Base-by-base conservation (phyloP, 2,113 vertebrate species). In the Manacus vitellinus region DNA sequence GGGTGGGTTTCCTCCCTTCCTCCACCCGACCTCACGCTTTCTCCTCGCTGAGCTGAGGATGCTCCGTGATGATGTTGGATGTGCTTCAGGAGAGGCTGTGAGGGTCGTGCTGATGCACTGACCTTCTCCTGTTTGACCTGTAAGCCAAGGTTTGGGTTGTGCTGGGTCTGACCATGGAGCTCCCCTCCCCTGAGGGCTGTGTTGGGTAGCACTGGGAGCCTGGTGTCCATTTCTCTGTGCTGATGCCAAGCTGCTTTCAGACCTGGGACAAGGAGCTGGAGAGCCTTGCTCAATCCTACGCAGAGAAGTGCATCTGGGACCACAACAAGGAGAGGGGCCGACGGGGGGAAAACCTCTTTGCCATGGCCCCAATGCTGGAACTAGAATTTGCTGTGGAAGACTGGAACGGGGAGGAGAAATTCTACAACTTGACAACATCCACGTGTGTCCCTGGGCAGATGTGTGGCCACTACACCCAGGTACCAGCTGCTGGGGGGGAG, bases 401-500 rank as follows among this genome's bases (percentile, higher is more conserved):
- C 74, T 98, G 98, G 98, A 72, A 98, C 0, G 85, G 67, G 1
- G 98, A 98, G 83, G 88, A 94, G 8, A 86, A 96, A 13, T 96
- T 96, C 89, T 98, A 98, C 96, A 98, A 98, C 92, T 76, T 98
- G 54, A 96, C 97, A 7, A 84, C 97, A 1, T 66, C 85, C 56
- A n/a, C 37, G 1, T 98, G 98, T 59, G 35, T 85, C 10, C 54
- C 88, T 0, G 97, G 97, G 30, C 91, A 98, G 94, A 97, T 98
- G 98, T 98, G 98, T 44, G 98, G 98, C 85, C 98, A 98, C 95
- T 98, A 98, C 91, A 98, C 98, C 11, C 98, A 98, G 98, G 98
- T 98, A 88, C 37, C 7, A 9, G 33, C 49, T 73, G 78, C 27
- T 44, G 74, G 77, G 41, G 6, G 8, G 18, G 16, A 79, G 9